Base-by-base conservation (phyloP, 2,797 vertebrate genomes). In the Gambelia wislizenii region DNA sequence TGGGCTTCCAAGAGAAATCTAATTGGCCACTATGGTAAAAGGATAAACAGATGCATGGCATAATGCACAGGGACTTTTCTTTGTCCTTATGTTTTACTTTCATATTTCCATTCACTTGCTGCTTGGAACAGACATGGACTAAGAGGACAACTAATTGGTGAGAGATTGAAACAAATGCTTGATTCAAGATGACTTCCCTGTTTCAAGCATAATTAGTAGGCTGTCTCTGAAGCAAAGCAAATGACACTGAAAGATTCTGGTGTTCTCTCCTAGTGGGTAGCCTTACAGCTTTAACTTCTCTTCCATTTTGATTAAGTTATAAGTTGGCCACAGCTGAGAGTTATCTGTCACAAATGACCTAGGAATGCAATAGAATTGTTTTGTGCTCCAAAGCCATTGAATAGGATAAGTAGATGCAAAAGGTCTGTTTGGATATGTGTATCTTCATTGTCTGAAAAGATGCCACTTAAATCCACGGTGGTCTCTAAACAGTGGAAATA, bases 231-330 rank as follows among this genome's bases (percentile, higher is more conserved):
- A 82, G 86, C 56, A 81, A 61, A 52, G 10, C 44, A 52, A 82
- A 18, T 80, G 64, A 82, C 78, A 82, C 59, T 61, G 52, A 72
- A 81, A 27, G 86, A 87, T 72, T 82, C 7, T 33, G 69, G 18
- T 82, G 79, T 56, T 87, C 59, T 87, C 78, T 87, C 79, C 67
- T 6, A 56, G 36, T 42, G 52, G 77, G 30, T 20, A 82, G 67
- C 52, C 67, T 72, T 12, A n/a, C 5, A 39, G 10, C 20, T 59
- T 20, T 6, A 5, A 59, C n/a, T 36, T 61, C 52, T 87, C 78
- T 36, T 72, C 33, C 1, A 27, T 13, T 44, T 74, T 59, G 78
- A 87, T 87, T 56, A 74, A 52, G 59, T 81, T 87, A 67, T 87
- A 67, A 87, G n/a, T 87, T 64, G 70, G 30, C 49, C 2, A 47